phyloP scores from a whole-genome alignment of 2,888 invertebrate genomes.

The Ornithoptera priamus region DNA sequence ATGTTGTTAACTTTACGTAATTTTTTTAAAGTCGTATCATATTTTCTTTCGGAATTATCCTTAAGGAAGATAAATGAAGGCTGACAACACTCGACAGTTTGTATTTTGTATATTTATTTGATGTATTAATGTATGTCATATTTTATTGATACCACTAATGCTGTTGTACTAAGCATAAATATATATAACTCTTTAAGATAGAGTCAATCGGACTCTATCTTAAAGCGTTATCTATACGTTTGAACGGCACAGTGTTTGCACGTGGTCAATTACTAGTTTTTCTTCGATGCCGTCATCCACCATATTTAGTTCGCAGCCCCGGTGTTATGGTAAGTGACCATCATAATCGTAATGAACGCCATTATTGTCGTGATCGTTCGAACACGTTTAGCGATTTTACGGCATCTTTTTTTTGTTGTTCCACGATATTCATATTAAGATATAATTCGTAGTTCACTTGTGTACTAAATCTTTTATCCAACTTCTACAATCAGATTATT shows the following conservation, averaged over 20 bases:
- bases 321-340: slow-evolving; percentile 30
- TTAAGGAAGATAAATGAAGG: no score
- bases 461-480: neutral
- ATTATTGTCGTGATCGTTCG: slow-evolving; percentile 28
- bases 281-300: slow-evolving; percentile 36
- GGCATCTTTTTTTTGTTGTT: slow-evolving; percentile 16
- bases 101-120: no score
- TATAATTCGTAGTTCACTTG: neutral
- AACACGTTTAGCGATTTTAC: slow-evolving; percentile 26
- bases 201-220: neutral
- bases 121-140: no score
- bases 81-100: no score
- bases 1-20: neutral
- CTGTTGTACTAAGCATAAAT: neutral
- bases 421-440: neutral
- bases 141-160: neutral
- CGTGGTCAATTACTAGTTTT: slow-evolving; percentile 37
- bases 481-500: no score
- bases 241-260: slow-evolving; percentile 33
- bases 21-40: neutral
- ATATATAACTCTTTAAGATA: neutral
- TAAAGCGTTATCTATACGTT: slow-evolving; percentile 1
- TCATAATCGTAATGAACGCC: slow-evolving; percentile 28
- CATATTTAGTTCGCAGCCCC: slow-evolving; percentile 26
- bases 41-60: neutral